A percentile compares a stretch with the other conserved stretches of the same genome.
These are phyloP conservation scores for Zingel zingel DNA, from an alignment of 2,113 vertebrate species.

Conservation along the genomic window DNA sequence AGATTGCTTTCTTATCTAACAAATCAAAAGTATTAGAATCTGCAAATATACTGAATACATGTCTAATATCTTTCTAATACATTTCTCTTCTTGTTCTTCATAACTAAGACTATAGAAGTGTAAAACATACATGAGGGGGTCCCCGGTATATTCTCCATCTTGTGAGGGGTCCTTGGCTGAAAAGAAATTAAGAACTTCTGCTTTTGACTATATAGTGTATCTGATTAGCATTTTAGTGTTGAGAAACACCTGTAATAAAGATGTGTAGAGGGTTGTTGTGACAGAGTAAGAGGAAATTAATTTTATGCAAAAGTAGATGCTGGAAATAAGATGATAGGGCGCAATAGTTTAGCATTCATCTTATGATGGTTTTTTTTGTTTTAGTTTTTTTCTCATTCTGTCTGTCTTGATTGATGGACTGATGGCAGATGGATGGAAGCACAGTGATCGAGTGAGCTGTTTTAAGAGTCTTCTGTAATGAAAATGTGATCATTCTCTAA, in stretches of 20 bases:
- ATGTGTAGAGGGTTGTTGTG: neutral
- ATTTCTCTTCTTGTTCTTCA: no score
- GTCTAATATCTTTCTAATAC: no score
- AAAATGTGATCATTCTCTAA: slow-evolving; percentile 68
- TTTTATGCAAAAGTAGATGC: neutral
- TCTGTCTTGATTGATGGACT: slow-evolving; percentile 7
- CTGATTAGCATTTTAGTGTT: neutral
- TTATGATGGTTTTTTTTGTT: neutral
- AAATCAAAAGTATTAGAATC: no score
- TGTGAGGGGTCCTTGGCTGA: no score
- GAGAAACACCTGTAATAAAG: neutral
- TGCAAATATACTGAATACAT: no score
- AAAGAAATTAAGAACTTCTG: no score
- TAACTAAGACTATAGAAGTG: no score
- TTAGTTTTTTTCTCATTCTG: slow-evolving; percentile 3
- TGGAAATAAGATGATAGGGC: neutral
- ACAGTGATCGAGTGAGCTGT: slow-evolving; percentile 52
- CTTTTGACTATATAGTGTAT: neutral
- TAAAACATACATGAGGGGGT: no score
- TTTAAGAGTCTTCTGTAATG: slow-evolving; percentile 70
- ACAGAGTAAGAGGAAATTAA: neutral
- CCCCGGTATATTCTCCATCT: no score
- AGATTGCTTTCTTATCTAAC: no score
- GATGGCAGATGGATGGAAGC: slow-evolving; percentile 30
- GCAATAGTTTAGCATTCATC: neutral